A percentile compares a stretch with the other conserved stretches of the same genome.
Evolutionary conservation across 2,797 vertebrate species (phyloP).

Genomic region (Betta splendens): DNA sequence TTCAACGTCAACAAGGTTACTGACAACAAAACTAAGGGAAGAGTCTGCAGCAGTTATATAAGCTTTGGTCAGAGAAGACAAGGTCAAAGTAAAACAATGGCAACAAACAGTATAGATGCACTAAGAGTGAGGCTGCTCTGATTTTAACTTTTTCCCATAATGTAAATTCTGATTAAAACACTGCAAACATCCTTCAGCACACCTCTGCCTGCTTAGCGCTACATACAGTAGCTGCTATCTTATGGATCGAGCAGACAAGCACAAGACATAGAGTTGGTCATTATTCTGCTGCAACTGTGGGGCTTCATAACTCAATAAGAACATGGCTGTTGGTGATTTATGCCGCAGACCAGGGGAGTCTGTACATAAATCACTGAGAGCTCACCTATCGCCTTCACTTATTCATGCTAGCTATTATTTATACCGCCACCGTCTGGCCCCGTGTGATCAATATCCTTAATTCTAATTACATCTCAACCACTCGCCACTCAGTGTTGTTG

Average conservation of each 20-base stretch:
- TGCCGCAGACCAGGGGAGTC: conserved; percentile 69
- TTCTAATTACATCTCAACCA: conserved; percentile 85
- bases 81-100: too few relatives aligned
- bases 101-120: too few relatives aligned
- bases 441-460: conserved; percentile 84
- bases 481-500: conserved; percentile 75
- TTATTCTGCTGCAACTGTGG: conserved; percentile 77
- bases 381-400: conserved; percentile 85
- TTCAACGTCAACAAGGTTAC: too few relatives aligned
- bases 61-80: too few relatives aligned
- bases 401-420: conserved; percentile 85
- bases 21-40: too few relatives aligned
- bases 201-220: conserved; percentile 43
- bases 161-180: conserved; percentile 32
- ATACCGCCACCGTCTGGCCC: conserved; percentile 73
- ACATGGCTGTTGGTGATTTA: conserved; percentile 82
- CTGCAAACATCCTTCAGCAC: conserved; percentile 12
- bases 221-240: conserved; percentile 49
- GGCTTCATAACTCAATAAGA: conserved; percentile 86
- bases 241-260: conserved; percentile 67
- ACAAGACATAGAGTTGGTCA: conserved; percentile 72
- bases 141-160: too few relatives aligned
- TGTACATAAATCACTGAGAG: conserved; percentile 81
- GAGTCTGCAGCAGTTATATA: too few relatives aligned
- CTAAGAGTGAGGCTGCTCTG: too few relatives aligned